phyloP scores from a whole-genome alignment of 2,113 vertebrate species.

The Cisticola juncidis region DNA sequence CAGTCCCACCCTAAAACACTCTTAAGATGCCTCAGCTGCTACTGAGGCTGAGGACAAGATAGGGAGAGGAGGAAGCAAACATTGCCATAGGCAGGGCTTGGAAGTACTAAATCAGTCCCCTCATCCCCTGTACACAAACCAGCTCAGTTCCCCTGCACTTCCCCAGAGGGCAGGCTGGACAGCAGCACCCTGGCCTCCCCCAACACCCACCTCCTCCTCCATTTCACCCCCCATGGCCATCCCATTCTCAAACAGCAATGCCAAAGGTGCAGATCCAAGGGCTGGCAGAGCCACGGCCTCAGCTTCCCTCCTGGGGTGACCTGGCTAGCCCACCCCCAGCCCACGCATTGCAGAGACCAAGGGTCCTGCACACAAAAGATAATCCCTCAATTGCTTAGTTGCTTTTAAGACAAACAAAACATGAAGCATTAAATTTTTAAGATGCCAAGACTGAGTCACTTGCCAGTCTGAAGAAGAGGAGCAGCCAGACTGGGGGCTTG shows the following conservation, averaged over 20 bases:
- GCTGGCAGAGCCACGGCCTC: background rate
- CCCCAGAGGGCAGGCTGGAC: background rate
- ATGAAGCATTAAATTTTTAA: background rate
- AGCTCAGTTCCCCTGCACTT: rapidly evolving
- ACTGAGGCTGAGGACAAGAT: rapidly evolving
- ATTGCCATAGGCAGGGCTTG: background rate
- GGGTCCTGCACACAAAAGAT: background rate
- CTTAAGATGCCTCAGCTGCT: background rate
- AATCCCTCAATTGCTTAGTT: background rate
- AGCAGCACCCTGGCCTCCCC: background rate
- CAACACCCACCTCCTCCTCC: background rate
- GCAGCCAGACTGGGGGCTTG: rapidly evolving
- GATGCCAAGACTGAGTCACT: background rate
- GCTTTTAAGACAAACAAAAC: background rate
- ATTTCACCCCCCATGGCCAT: rapidly evolving
- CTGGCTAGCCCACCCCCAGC: background rate
- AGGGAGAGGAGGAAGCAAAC: background rate
- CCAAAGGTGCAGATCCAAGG: background rate
- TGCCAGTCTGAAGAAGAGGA: background rate
- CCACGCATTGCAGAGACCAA: rapidly evolving
- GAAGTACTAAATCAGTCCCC: rapidly evolving
- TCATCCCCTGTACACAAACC: background rate
- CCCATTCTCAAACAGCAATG: rapidly evolving
- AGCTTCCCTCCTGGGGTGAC: background rate
- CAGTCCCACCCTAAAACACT: background rate